Evolutionary conservation across 2,797 vertebrate genomes (phyloP).

Genomic region (Hafferia zeledoni): DNA sequence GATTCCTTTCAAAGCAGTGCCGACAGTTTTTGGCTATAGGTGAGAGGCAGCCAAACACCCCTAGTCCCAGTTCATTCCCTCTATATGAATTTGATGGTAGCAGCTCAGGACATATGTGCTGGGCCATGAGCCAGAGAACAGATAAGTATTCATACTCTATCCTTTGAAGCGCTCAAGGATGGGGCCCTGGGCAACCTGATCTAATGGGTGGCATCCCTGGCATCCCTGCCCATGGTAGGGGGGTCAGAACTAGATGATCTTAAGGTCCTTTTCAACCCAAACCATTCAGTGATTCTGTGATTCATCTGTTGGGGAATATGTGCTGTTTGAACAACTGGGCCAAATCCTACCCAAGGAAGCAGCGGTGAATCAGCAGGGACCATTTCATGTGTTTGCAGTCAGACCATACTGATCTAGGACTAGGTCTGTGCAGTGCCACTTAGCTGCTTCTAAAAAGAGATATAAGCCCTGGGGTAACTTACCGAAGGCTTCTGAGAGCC

Average conservation of each 20-base stretch:
- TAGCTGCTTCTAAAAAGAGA: not conserved
- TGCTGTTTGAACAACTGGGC: not conserved
- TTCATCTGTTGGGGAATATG: not conserved
- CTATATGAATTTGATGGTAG: not conserved
- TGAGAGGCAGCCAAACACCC: not conserved
- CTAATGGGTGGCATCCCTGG: not conserved
- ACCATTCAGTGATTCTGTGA: not conserved
- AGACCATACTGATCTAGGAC: not conserved
- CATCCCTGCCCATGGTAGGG: not conserved
- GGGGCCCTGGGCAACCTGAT: not conserved
- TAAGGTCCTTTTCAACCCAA: not conserved
- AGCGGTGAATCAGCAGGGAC: not conserved
- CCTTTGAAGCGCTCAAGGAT: not conserved
- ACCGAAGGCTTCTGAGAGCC: conserved; percentile 95
- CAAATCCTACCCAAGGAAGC: not conserved
- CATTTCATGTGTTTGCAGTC: not conserved
- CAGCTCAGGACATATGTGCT: not conserved
- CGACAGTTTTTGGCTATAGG: not conserved
- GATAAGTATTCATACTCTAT: not conserved
- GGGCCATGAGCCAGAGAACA: conserved; percentile 7
- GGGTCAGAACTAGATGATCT: not conserved
- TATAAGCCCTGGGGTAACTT: conserved; percentile 47
- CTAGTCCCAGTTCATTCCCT: not conserved
- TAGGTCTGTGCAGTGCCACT: not conserved
- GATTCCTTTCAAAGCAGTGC: not conserved